Evolutionary conservation across 2,113 vertebrate species (phyloP).

Genomic region (Nothobranchius furzeri): DNA sequence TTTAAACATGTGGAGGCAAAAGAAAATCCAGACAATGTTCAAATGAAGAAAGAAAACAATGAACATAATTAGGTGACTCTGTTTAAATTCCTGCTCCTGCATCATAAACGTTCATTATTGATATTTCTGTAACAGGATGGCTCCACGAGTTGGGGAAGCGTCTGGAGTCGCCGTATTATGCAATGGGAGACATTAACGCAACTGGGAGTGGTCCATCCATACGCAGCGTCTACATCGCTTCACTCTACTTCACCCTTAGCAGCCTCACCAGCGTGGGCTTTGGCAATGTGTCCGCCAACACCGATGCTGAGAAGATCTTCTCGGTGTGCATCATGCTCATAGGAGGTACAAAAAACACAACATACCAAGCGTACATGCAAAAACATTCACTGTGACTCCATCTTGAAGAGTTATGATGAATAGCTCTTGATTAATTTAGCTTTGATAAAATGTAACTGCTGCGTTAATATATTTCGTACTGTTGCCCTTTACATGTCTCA

Average conservation of each 20-base stretch:
- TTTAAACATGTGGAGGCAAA: too few relatives aligned
- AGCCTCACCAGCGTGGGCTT: slow-evolving; percentile 98
- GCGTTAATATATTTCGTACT: background rate
- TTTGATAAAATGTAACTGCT: too few relatives aligned
- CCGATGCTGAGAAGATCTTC: slow-evolving; percentile 96
- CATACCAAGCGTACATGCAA: too few relatives aligned
- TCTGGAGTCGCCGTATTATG: slow-evolving; percentile 89
- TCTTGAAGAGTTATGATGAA: background rate
- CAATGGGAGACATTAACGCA: slow-evolving; percentile 77
- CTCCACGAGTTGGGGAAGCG: slow-evolving; percentile 95
- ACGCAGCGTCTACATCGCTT: slow-evolving; percentile 93
- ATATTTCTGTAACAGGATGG: slow-evolving; percentile 83
- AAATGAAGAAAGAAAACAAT: too few relatives aligned
- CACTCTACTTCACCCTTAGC: slow-evolving; percentile 97
- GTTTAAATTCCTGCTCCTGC: too few relatives aligned
- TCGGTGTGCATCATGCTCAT: slow-evolving; percentile 98
- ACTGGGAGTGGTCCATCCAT: slow-evolving; percentile 84
- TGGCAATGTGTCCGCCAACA: slow-evolving; percentile 97
- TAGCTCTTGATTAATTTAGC: background rate
- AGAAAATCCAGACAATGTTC: too few relatives aligned
- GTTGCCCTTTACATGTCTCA: background rate
- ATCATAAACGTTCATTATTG: background rate
- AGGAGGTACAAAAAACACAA: slow-evolving; percentile 79
- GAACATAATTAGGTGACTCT: too few relatives aligned
- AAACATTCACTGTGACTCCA: background rate